Evolutionary conservation across 1,140 invertebrate genomes (phyloP).

Genomic region (Danaus plexippus): DNA sequence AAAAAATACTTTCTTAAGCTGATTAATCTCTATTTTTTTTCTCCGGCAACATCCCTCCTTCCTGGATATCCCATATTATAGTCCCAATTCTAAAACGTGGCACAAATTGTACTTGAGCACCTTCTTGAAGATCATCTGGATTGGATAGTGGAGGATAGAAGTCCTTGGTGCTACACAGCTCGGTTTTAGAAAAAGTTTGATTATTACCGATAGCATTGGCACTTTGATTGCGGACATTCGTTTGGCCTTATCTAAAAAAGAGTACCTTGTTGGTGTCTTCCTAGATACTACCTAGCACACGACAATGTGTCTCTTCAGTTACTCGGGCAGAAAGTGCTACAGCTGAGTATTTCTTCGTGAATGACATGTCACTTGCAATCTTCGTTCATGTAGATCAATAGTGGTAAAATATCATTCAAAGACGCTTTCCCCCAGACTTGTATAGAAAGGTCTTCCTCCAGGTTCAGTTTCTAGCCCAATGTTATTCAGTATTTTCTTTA

Average conservation of each 20-base stretch:
- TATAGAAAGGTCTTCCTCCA: no score
- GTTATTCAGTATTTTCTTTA: no score
- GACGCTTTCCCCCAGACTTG: no score
- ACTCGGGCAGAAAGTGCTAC: conserved; percentile 2
- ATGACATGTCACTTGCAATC: conserved; percentile 7
- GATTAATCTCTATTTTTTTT: conserved; percentile 3
- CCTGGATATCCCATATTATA: no score
- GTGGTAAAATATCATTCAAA: background rate
- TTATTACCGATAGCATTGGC: conserved; percentile 22
- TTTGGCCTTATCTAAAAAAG: conserved; percentile 10
- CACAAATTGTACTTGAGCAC: conserved; percentile 15
- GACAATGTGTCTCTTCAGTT: conserved; percentile 7
- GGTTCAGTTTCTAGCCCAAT: no score
- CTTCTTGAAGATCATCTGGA: conserved; percentile 23
- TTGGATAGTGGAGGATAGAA: conserved; percentile 17
- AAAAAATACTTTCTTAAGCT: background rate
- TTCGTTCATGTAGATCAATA: conserved; percentile 4
- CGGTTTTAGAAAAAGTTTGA: conserved; percentile 22
- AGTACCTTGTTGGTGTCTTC: conserved; percentile 19
- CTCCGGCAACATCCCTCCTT: background rate
- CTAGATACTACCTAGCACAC: conserved; percentile 8
- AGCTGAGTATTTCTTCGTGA: conserved; percentile 6
- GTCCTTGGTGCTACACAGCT: conserved; percentile 17
- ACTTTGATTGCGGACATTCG: conserved; percentile 24
- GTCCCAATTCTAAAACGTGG: no score